Evolutionary conservation across 2,888 invertebrate genomes (phyloP).

Genomic region (Eurytoma adleriae): DNA sequence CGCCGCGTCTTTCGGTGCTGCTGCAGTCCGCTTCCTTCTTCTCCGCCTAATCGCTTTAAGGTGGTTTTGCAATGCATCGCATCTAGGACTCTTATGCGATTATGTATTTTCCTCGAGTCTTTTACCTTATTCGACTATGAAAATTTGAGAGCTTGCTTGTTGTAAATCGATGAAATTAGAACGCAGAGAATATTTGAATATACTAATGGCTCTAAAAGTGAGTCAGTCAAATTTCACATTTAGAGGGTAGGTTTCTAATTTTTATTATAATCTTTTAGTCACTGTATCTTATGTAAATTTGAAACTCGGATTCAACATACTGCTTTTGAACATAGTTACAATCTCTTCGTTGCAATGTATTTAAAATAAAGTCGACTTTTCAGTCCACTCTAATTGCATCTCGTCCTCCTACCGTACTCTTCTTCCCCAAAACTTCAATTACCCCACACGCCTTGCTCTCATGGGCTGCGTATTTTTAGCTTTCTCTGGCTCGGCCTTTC

Average conservation of each 20-base stretch:
- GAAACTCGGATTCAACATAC: too few relatives aligned
- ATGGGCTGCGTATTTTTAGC: constrained; percentile 36
- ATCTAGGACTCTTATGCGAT: not conserved
- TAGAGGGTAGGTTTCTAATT: too few relatives aligned
- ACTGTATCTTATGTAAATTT: not conserved
- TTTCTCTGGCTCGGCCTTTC: constrained; percentile 28
- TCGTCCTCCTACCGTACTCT: not conserved
- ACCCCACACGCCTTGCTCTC: not conserved
- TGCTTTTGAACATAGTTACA: too few relatives aligned
- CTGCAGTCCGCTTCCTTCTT: constrained; percentile 1
- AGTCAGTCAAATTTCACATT: too few relatives aligned
- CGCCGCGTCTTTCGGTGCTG: constrained; percentile 35
- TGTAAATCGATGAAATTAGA: too few relatives aligned
- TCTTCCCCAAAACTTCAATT: constrained; percentile 30
- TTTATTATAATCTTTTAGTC: too few relatives aligned
- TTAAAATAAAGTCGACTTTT: constrained; percentile 29
- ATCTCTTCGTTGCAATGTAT: not conserved
- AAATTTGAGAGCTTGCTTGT: too few relatives aligned
- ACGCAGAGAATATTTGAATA: too few relatives aligned
- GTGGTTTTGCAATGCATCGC: constrained; percentile 25
- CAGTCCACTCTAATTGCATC: constrained; percentile 39
- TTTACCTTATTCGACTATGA: too few relatives aligned
- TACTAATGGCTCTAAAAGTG: too few relatives aligned
- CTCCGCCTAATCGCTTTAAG: constrained; percentile 20
- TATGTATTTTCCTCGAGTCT: too few relatives aligned